These are phyloP conservation scores for Prosopocoilus inquinatus DNA, from an alignment of 2,888 invertebrate species.

Conservation along the genomic window DNA sequence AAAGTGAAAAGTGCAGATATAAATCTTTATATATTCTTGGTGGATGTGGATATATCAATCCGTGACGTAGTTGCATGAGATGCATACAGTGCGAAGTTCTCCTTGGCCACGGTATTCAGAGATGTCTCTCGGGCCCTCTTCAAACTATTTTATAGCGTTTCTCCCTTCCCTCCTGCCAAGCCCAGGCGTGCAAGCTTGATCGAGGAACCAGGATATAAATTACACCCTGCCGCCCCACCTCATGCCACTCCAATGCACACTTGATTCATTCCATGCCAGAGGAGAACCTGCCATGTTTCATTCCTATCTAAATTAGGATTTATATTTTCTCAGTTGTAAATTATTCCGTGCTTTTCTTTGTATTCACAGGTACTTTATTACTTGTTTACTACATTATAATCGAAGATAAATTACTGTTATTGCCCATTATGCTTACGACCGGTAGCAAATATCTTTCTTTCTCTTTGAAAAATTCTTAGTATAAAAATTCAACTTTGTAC, in stretches of 20 bases:
- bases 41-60: constrained; percentile 29
- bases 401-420: constrained; percentile 21
- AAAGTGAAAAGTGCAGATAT: neutral
- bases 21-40: neutral
- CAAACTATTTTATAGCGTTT: constrained; percentile 47
- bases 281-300: constrained; percentile 42
- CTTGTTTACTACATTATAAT: constrained; percentile 20
- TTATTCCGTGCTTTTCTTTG: constrained; percentile 13
- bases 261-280: constrained; percentile 43
- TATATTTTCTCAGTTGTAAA: constrained; percentile 28
- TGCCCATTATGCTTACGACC: constrained; percentile 16
- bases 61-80: constrained; percentile 30
- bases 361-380: constrained; percentile 17
- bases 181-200: constrained; percentile 43
- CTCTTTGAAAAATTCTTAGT: neutral
- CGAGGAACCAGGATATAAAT: constrained; percentile 47
- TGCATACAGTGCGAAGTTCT: constrained; percentile 38
- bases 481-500: no score
- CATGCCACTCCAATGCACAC: constrained; percentile 28
- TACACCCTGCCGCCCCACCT: constrained; percentile 31
- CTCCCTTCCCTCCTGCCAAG: constrained; percentile 29
- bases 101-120: constrained; percentile 41
- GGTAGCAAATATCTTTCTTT: constrained; percentile 9
- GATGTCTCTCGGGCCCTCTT: constrained; percentile 49
- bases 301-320: constrained; percentile 43